These are phyloP conservation scores for Caenorhabditis plicata DNA, from an alignment of 2,888 invertebrate genomes.

Conservation along the genomic window DNA sequence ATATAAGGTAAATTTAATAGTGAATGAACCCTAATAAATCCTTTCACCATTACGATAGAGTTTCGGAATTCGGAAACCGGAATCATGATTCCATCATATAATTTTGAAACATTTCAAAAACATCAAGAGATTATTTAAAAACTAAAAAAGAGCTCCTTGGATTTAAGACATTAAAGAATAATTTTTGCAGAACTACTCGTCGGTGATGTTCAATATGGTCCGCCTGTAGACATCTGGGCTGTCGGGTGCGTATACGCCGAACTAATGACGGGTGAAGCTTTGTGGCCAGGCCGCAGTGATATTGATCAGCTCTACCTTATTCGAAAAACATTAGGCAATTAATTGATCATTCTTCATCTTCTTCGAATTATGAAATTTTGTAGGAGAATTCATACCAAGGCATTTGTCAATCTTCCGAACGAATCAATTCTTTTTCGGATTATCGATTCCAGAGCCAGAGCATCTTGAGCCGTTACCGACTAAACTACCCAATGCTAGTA, in stretches of 20 bases:
- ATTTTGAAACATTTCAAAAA: no score
- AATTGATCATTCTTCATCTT: not conserved
- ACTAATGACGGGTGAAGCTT: constrained; percentile 74
- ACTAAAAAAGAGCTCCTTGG: constrained; percentile 3
- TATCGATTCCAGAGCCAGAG: constrained; percentile 87
- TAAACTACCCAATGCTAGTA: constrained; percentile 78
- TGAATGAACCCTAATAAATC: no score
- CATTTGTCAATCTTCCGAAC: constrained; percentile 94
- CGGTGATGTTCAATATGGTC: constrained; percentile 80
- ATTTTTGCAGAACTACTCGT: constrained; percentile 86
- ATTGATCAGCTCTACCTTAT: constrained; percentile 96
- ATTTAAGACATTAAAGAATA: no score
- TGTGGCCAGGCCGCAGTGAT: constrained; percentile 98
- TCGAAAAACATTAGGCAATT: constrained; percentile 79
- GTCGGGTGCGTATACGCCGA: constrained; percentile 75
- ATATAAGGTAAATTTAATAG: no score
- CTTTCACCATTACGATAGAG: no score
- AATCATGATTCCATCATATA: no score
- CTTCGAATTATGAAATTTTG: constrained; percentile 2
- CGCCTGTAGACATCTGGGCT: constrained; percentile 93
- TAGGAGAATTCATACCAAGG: constrained; percentile 84
- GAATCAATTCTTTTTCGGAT: constrained; percentile 90
- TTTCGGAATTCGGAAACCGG: no score
- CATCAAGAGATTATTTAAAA: no score
- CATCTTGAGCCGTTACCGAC: constrained; percentile 80